Evolutionary conservation across 2,797 vertebrate species (phyloP), one percentile per base, ranked within the genome.

Genomic region (Thripadectes ignobilis): DNA sequence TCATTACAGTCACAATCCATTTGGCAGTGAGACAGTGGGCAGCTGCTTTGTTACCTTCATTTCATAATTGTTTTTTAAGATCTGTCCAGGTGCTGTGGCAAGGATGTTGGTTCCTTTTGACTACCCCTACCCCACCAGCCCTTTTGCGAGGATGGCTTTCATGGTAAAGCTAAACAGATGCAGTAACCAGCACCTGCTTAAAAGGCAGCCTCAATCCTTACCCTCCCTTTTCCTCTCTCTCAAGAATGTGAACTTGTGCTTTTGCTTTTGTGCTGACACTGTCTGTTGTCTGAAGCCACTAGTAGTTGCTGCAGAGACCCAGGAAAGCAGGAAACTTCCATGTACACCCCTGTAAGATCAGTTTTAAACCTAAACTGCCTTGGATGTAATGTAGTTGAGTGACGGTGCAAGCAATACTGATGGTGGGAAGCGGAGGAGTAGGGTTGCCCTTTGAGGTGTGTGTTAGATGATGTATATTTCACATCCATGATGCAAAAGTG

Each of bases 101-200:
- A 78, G 24, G 10, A 21, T 39, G 8, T 52, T 73, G 4, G 6
- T 36, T 78, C 21, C 16, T 78, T 84, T 65, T 68, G 54, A 43
- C 39, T 48, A 32, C 7, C 1, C 11, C 5, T 55, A 3, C n/a
- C 4, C 8, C 2, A 3, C 11, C 1, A 0, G 1, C 29, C 27
- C 3, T 6, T 29, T 80, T 77, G 29, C 39, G 38, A 80, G 24
- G 5, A 12, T 79, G 55, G 3, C 6, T 89, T 93, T 89, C 30
- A 5, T 58, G 27, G 14, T 61, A 41, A 76, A 85, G 59, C 30
- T 18, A 41, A 77, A 8, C 21, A 86, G 32, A 71, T 52, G 3
- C 16, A 29, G 32, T 39, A 54, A 10, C 22, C 49, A 88, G 36
- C 14, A 45, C 23, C 7, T 74, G 26, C 61, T 55, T 52, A 69